Conservation (phyloP, 2,113 vertebrate species). For the Cololabis saira region DNA sequence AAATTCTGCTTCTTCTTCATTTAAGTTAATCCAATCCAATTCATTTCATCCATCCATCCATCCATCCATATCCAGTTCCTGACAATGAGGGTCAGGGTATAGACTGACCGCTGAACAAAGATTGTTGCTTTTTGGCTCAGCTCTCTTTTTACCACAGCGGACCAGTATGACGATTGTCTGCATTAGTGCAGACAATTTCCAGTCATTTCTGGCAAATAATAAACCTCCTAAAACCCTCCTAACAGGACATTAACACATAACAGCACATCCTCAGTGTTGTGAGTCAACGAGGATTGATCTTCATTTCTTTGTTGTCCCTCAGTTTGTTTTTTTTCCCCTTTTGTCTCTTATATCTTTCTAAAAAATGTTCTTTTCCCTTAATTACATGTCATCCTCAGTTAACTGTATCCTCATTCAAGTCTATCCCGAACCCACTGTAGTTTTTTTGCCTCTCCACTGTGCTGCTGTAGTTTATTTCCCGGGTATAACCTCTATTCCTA, state of each 20-base stretch:
- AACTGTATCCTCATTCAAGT: slow-evolving; percentile 1
- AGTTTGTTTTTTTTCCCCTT: not conserved
- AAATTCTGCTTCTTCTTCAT: too few relatives aligned
- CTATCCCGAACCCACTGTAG: not conserved
- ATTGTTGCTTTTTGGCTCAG: too few relatives aligned
- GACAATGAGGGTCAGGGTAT: too few relatives aligned
- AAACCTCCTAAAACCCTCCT: not conserved
- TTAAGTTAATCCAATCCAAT: too few relatives aligned
- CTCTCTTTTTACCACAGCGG: too few relatives aligned
- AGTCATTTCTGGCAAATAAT: too few relatives aligned
- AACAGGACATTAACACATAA: slow-evolving; percentile 9
- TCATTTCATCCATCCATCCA: too few relatives aligned
- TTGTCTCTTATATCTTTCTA: slow-evolving; percentile 7
- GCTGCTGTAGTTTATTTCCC: not conserved
- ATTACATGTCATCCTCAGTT: not conserved
- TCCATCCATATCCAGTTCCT: too few relatives aligned
- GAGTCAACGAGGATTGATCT: not conserved
- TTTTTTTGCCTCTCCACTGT: not conserved
- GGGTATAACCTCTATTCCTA: not conserved
- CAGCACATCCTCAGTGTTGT: not conserved
- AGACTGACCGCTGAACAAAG: too few relatives aligned
- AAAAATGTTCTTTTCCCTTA: not conserved
- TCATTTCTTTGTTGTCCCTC: not conserved
- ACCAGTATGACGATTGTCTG: too few relatives aligned
- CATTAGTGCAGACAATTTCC: too few relatives aligned